phyloP scores from a whole-genome alignment of 2,797 vertebrate genomes.

The Xenops minutus region DNA sequence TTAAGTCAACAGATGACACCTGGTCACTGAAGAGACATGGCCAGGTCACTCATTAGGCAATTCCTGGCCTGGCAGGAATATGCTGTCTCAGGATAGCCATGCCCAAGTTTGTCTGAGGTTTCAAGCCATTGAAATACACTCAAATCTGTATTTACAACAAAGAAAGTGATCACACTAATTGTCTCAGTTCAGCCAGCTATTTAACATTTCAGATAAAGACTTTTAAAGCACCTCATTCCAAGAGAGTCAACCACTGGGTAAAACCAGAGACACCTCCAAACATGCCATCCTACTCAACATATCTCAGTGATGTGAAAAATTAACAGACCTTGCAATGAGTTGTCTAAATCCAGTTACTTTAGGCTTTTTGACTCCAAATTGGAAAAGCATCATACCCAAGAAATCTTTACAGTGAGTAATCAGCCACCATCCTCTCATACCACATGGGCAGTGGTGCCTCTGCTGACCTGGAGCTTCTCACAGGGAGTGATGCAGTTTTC shows the following conservation, averaged over 20 bases:
- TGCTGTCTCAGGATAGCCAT: neutral
- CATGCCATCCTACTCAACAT: neutral
- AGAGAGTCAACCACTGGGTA: neutral
- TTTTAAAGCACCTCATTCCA: neutral
- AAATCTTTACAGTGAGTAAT: neutral
- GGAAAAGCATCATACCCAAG: conserved; percentile 16
- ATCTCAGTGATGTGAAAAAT: neutral
- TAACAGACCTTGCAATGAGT: neutral
- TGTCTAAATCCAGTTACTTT: neutral
- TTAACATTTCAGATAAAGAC: neutral
- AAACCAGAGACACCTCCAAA: neutral
- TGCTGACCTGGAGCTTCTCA: neutral
- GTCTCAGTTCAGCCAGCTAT: neutral
- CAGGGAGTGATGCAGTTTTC: neutral
- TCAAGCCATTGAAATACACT: neutral
- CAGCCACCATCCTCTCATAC: neutral
- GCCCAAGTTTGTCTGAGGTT: neutral
- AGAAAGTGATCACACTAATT: neutral
- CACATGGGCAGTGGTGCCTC: neutral
- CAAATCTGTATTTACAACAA: neutral
- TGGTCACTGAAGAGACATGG: neutral
- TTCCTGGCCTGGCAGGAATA: neutral
- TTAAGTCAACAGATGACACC: neutral
- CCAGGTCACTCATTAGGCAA: neutral
- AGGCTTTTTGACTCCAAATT: neutral